Evolutionary conservation across 2,113 vertebrate species (phyloP), one percentile per base, ranked within the genome.

Genomic region (Alethe diademata): DNA sequence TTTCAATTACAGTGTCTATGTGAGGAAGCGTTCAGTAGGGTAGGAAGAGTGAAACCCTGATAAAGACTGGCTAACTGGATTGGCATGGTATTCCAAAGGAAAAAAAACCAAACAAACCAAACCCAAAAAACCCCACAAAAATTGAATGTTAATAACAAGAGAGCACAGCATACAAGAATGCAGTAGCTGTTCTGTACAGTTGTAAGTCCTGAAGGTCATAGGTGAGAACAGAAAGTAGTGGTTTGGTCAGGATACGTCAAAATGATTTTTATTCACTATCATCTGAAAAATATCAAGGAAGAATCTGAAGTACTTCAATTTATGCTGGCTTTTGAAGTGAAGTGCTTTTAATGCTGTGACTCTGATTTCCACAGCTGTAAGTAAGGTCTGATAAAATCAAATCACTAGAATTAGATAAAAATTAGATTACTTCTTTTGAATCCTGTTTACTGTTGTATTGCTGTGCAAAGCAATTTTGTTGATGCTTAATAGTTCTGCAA

Each of bases 361-460:
- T 69, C 4, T 58, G 40, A 82, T 94, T 91, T 92, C 16, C n/a
- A 53, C 45, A 89, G 35, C 80, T 75, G 12, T 75, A 89, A 75
- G 53, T 74, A 71, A 84, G 18, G 29, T 75, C 28, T 79, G 78
- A 93, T 95, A 89, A 95, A 92, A 90, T 78, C 70, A 79, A 87
- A 88, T 92, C 73, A 91, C 47, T 86, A 58, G 58, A 88, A 80
- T 96, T 90, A 88, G 74, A 83, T 92, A 91, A 92, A 92, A 91
- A 90, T 56, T 71, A 71, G 81, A 86, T 93, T 93, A 60, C 26
- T 94, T 93, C 38, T 38, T 48, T 74, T 90, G 78, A 85, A 83
- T 86, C 33, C 24, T 86, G 31, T 90, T 96, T 91, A 24, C 48
- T 87, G 3, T 72, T 76, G 19, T 95, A 72, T 81, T 86, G 67